phyloP scores from a whole-genome alignment of 92 coral and sea anemone species.

The Actinernus sp. region DNA sequence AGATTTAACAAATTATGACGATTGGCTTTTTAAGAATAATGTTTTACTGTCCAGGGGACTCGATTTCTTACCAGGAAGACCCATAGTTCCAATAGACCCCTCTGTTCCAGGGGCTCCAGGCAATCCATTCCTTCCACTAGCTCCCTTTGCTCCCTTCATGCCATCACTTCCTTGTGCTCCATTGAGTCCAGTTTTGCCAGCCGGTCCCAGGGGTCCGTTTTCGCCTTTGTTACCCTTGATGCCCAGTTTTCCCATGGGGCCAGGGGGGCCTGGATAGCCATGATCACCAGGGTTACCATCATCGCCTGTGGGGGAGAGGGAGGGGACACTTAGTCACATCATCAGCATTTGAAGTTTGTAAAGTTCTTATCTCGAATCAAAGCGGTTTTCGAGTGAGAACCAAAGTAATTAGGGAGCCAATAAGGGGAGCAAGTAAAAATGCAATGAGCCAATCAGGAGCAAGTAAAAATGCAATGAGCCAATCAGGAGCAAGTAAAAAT shows the following conservation, averaged over 20 bases:
- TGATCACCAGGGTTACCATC: conserved; percentile 57
- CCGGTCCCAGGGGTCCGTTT: conserved; percentile 43
- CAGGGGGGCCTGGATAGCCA: conserved; percentile 60
- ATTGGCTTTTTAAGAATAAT: neutral
- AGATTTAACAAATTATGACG: neutral
- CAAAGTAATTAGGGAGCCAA: no score
- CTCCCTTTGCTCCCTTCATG: conserved; percentile 35
- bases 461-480: no score
- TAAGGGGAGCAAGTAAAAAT: no score
- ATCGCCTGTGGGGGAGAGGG: no score
- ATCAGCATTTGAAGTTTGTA: no score
- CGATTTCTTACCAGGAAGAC: conserved; percentile 38
- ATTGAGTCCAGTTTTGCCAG: conserved; percentile 48
- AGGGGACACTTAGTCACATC: no score
- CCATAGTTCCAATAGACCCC: conserved; percentile 53
- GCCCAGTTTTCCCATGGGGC: conserved; percentile 44
- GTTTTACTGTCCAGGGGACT: neutral
- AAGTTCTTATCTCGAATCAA: no score
- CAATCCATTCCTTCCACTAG: conserved; percentile 33
- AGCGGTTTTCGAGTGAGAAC: no score
- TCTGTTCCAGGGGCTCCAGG: conserved; percentile 53
- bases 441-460: no score
- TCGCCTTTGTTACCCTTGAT: conserved; percentile 45
- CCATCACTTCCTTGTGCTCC: conserved; percentile 63
- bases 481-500: no score